phyloP scores from a whole-genome alignment of 2,797 vertebrate species.

The Paedocypris micromegethes region DNA sequence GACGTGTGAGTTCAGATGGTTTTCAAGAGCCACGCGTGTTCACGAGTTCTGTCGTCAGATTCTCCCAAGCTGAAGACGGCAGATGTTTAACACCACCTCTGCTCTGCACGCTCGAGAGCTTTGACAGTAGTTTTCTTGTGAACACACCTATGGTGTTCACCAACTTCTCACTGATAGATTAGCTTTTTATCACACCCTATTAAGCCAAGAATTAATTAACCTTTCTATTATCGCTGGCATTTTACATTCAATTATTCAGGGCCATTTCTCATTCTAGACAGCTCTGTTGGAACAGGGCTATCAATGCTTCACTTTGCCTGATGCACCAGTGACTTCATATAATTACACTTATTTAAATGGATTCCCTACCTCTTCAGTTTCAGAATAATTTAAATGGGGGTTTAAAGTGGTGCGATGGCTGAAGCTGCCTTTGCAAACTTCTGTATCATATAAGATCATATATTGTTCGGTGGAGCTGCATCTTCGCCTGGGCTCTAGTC shows the following conservation, averaged over 20 bases:
- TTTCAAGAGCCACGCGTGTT: too few relatives aligned
- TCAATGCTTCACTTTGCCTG: conserved; percentile 24
- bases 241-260: conserved; percentile 51
- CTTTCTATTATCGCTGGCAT: conserved; percentile 50
- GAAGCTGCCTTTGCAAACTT: not conserved
- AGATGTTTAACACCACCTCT: too few relatives aligned
- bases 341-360: conserved; percentile 32
- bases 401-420: conserved; percentile 1
- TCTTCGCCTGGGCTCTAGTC: conserved; percentile 12
- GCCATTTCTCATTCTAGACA: conserved; percentile 48
- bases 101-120: conserved; percentile 22
- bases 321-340: conserved; percentile 36
- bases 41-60: too few relatives aligned
- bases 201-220: conserved; percentile 51
- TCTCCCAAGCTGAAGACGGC: too few relatives aligned
- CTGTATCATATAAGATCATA: not conserved
- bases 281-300: conserved; percentile 47
- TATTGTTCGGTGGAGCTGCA: not conserved
- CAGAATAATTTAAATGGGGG: conserved; percentile 15
- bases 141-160: conserved; percentile 44
- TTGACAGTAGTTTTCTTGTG: conserved; percentile 42
- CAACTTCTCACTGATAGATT: conserved; percentile 44
- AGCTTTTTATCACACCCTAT: conserved; percentile 45
- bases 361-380: conserved; percentile 16
- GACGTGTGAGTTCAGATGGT: not conserved